These are phyloP conservation scores for Myathropa florea DNA, from an alignment of 2,888 invertebrate genomes.

Conservation along the genomic window DNA sequence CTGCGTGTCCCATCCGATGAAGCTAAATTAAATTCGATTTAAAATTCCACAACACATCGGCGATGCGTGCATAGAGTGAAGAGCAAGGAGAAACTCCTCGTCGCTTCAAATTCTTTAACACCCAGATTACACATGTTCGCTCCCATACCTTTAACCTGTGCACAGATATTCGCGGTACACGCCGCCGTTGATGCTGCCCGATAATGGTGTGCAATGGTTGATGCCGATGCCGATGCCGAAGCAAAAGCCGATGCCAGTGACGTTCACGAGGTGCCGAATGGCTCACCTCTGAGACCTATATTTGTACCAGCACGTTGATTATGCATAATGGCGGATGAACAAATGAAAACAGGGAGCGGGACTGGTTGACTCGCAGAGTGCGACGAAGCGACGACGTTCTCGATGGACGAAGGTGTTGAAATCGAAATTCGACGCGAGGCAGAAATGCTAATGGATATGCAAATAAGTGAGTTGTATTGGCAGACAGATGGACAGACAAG, in stretches of 20 bases:
- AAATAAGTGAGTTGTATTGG: slow-evolving; percentile 61
- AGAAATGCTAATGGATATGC: slow-evolving; percentile 70
- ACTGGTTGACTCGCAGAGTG: not conserved
- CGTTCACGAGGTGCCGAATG: slow-evolving; percentile 66
- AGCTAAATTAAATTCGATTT: slow-evolving; percentile 69
- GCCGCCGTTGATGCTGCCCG: slow-evolving; percentile 28
- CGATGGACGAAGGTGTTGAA: slow-evolving; percentile 62
- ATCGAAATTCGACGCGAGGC: slow-evolving; percentile 69
- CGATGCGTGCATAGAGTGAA: slow-evolving; percentile 30
- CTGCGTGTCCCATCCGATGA: slow-evolving; percentile 31
- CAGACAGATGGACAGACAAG: slow-evolving; percentile 59
- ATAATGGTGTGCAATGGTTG: not conserved
- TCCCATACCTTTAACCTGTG: slow-evolving; percentile 70
- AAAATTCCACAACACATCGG: slow-evolving; percentile 66
- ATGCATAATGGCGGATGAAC: slow-evolving; percentile 51
- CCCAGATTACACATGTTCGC: slow-evolving; percentile 71
- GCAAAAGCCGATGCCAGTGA: slow-evolving; percentile 24
- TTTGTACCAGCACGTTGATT: slow-evolving; percentile 60
- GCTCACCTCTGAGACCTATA: slow-evolving; percentile 66
- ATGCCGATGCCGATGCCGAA: slow-evolving; percentile 3
- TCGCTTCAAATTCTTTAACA: slow-evolving; percentile 65
- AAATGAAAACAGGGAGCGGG: slow-evolving; percentile 28
- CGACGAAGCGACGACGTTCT: slow-evolving; percentile 15
- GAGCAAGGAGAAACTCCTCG: slow-evolving; percentile 26
- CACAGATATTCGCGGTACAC: slow-evolving; percentile 60